Conservation (phyloP, 1,140 invertebrate genomes). For the Steinernema feltiae region DNA sequence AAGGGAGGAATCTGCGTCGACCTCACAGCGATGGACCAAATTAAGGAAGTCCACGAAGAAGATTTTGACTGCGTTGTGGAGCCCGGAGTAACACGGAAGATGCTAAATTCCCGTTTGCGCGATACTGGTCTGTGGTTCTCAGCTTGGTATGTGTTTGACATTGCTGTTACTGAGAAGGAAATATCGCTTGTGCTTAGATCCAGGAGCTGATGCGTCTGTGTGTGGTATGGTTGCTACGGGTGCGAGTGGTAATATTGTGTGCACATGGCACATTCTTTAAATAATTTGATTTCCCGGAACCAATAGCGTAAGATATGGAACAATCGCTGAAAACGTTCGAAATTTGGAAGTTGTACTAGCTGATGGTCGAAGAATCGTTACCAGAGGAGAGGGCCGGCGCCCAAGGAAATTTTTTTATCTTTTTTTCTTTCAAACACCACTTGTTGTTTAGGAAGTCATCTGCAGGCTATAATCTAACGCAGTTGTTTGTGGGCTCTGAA, state of each 20-base stretch:
- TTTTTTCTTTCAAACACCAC: too few species aligned
- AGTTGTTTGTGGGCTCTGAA: conserved; percentile 65
- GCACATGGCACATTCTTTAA: too few species aligned
- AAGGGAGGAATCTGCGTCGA: conserved; percentile 63
- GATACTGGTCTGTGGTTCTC: conserved; percentile 65
- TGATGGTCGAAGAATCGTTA: conserved; percentile 63
- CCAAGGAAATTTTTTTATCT: too few species aligned
- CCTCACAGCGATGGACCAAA: conserved; percentile 61
- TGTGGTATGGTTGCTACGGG: conserved; percentile 65
- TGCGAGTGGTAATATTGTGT: too few species aligned
- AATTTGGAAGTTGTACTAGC: conserved; percentile 65
- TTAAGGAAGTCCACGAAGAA: conserved; percentile 60
- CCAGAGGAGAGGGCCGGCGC: conserved; percentile 61
- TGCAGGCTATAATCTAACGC: conserved; percentile 65
- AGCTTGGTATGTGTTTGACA: conserved; percentile 59
- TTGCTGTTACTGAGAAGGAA: neutral
- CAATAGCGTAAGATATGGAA: conserved; percentile 65
- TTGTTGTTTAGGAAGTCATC: conserved; percentile 64
- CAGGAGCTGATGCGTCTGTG: conserved; percentile 64
- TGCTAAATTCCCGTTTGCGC: conserved; percentile 61
- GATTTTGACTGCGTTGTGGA: conserved; percentile 64
- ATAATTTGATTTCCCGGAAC: too few species aligned
- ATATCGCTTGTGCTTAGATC: conserved; percentile 60
- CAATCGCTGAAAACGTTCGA: conserved; percentile 65
- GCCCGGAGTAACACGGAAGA: conserved; percentile 62